These are phyloP conservation scores for Acanthaster planci DNA, from an alignment of 35 echinoderm and acorn worm genomes.

Conservation along the genomic window DNA sequence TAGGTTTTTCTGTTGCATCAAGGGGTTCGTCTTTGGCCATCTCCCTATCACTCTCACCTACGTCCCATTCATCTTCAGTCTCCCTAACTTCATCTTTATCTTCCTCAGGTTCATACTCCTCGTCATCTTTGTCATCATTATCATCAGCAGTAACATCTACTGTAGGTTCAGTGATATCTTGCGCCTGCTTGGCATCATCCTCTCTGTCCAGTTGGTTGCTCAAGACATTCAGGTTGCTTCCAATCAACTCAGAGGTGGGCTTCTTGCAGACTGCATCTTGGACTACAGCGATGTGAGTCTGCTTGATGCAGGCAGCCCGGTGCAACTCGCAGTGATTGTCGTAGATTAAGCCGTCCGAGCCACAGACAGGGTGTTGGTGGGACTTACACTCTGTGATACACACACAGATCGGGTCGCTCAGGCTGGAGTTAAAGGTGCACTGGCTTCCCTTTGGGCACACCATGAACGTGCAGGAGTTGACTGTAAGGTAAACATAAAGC, in stretches of 20 bases:
- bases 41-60: slow-evolving; percentile 16
- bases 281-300: slow-evolving; percentile 54
- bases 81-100: background rate
- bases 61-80: background rate
- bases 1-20: slow-evolving; percentile 30
- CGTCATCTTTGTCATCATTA: slow-evolving; percentile 4
- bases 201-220: background rate
- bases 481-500: slow-evolving; percentile 1
- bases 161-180: background rate
- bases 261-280: slow-evolving; percentile 46
- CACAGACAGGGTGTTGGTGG: slow-evolving; percentile 78
- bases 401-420: slow-evolving; percentile 62
- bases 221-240: background rate
- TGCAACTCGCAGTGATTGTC: slow-evolving; percentile 96
- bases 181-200: background rate
- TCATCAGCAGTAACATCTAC: background rate
- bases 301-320: slow-evolving; percentile 69
- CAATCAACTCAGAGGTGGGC: background rate
- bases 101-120: background rate
- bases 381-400: slow-evolving; percentile 61
- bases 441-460: slow-evolving; percentile 76
- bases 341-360: slow-evolving; percentile 83
- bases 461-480: slow-evolving; percentile 53
- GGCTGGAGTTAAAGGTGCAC: slow-evolving; percentile 64
- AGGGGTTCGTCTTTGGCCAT: background rate